These are phyloP conservation scores for Hylyphantes graminicola DNA, from an alignment of 1,140 invertebrate species.

Conservation along the genomic window DNA sequence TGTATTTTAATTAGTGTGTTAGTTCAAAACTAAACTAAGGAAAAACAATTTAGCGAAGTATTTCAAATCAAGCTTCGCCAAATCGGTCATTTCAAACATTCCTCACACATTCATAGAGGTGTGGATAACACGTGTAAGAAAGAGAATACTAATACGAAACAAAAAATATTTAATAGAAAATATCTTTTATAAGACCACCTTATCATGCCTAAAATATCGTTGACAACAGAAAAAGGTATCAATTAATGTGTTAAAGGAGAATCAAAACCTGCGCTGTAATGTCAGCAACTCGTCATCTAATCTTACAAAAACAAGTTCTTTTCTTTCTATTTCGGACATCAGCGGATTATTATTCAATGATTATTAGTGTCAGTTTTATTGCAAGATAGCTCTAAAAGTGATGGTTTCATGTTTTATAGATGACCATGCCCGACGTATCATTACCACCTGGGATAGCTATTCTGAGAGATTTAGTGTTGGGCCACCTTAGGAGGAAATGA, in stretches of 20 bases:
- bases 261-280: conserved; percentile 23
- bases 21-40: no score
- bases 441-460: conserved; percentile 41
- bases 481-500: background rate
- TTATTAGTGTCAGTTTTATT: conserved; percentile 55
- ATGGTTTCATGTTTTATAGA: conserved; percentile 54
- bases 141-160: background rate
- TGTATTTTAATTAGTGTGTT: no score
- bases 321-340: conserved; percentile 8
- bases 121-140: conserved; percentile 34
- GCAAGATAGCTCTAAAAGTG: conserved; percentile 44
- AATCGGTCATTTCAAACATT: background rate
- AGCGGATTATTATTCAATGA: conserved; percentile 48
- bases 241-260: conserved; percentile 51
- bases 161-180: conserved; percentile 5
- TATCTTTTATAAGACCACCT: conserved; percentile 17
- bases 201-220: conserved; percentile 13
- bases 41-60: no score
- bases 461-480: background rate
- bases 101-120: conserved; percentile 3
- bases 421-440: conserved; percentile 44
- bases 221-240: conserved; percentile 22
- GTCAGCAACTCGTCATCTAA: conserved; percentile 42
- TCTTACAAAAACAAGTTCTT: background rate
- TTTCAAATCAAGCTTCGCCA: background rate